Conservation (phyloP, 1,140 invertebrate species). For the Cherax destructor region DNA sequence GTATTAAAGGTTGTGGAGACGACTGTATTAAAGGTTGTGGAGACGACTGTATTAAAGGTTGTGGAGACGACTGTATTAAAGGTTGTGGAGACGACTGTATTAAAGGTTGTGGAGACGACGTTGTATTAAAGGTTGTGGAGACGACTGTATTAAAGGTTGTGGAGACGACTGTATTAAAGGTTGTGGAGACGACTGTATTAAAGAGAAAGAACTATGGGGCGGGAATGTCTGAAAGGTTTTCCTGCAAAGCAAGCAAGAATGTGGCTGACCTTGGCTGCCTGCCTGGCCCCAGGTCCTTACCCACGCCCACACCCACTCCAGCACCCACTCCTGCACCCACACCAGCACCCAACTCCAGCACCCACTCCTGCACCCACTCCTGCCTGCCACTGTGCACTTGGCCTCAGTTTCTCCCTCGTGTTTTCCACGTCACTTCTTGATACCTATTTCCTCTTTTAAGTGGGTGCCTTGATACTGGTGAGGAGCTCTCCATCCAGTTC, state of each 20-base stretch:
- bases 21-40: too few relatives aligned
- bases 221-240: not conserved
- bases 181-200: not conserved
- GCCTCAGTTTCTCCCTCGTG: not conserved
- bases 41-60: too few relatives aligned
- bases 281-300: not conserved
- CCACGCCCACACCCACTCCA: not conserved
- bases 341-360: not conserved
- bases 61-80: too few relatives aligned
- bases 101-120: too few relatives aligned
- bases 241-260: not conserved
- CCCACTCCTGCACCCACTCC: not conserved
- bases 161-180: not conserved
- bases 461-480: too few relatives aligned
- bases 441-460: too few relatives aligned
- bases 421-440: too few relatives aligned
- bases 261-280: not conserved
- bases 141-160: too few relatives aligned
- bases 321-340: not conserved
- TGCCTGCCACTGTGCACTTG: not conserved
- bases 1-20: too few relatives aligned
- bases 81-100: too few relatives aligned
- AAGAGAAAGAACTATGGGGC: not conserved
- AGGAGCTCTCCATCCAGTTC: too few relatives aligned
- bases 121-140: too few relatives aligned